A percentile compares a stretch with the other conserved stretches of the same genome.
These are phyloP conservation scores for Drosophila ogumai DNA, from an alignment of 1,140 invertebrate species.

Conservation along the genomic window DNA sequence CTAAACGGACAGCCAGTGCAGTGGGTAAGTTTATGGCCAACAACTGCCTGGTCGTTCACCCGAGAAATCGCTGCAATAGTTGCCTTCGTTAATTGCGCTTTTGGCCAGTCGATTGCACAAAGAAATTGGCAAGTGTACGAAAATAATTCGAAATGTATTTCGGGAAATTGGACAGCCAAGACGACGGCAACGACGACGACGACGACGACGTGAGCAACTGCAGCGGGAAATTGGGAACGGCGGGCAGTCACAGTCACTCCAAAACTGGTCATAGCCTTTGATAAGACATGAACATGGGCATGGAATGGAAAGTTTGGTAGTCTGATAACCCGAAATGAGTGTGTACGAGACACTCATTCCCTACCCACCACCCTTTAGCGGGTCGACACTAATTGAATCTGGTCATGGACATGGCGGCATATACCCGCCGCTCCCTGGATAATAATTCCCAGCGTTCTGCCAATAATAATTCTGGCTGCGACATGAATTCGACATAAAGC, in stretches of 20 bases:
- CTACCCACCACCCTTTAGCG: slow-evolving; percentile 23
- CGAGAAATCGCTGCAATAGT: slow-evolving; percentile 59
- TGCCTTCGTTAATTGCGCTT: slow-evolving; percentile 71
- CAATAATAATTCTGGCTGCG: slow-evolving; percentile 42
- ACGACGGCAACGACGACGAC: slow-evolving; percentile 27
- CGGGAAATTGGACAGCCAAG: slow-evolving; percentile 52
- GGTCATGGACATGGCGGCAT: slow-evolving; percentile 21
- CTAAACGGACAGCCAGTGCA: slow-evolving; percentile 13
- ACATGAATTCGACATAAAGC: slow-evolving; percentile 56
- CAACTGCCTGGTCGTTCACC: slow-evolving; percentile 47
- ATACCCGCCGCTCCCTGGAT: background rate
- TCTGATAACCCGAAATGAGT: slow-evolving; percentile 24
- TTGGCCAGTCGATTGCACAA: slow-evolving; percentile 76
- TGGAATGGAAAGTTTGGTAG: slow-evolving; percentile 36
- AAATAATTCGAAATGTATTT: slow-evolving; percentile 69
- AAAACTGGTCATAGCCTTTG: slow-evolving; percentile 43
- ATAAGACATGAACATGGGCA: slow-evolving; percentile 15
- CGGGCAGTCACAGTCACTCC: slow-evolving; percentile 24
- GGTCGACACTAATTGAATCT: slow-evolving; percentile 41
- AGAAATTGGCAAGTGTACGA: slow-evolving; percentile 74
- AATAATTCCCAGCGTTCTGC: slow-evolving; percentile 27
- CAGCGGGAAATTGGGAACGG: slow-evolving; percentile 54
- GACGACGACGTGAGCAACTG: slow-evolving; percentile 56
- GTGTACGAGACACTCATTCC: slow-evolving; percentile 5
- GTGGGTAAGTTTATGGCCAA: slow-evolving; percentile 40